phyloP scores from a whole-genome alignment of 1,140 invertebrate species.

The Dolichoris vasculosae region DNA sequence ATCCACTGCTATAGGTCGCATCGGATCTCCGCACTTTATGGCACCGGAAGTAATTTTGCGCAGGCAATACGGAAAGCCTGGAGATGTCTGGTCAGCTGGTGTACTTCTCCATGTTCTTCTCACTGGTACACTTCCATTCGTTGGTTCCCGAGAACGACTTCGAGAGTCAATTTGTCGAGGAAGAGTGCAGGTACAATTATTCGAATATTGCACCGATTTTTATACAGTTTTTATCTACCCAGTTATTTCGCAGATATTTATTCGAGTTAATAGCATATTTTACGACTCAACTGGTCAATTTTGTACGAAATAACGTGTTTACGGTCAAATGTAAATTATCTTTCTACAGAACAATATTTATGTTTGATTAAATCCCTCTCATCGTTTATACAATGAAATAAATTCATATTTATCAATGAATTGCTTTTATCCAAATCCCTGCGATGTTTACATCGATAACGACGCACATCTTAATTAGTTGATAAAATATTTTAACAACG shows the following conservation, averaged over 20 bases:
- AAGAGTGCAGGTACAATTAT: conserved; percentile 81
- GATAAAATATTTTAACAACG: too few species aligned
- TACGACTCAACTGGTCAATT: too few species aligned
- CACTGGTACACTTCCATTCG: conserved; percentile 94
- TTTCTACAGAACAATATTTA: too few species aligned
- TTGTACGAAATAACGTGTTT: too few species aligned
- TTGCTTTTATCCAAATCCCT: too few species aligned
- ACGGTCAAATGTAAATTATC: too few species aligned
- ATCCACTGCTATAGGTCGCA: conserved; percentile 80
- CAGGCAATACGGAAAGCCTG: conserved; percentile 95
- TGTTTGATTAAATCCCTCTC: too few species aligned
- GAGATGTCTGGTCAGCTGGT: conserved; percentile 97
- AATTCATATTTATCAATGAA: too few species aligned
- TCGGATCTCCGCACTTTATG: conserved; percentile 98
- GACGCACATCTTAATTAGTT: too few species aligned
- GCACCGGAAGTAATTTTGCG: conserved; percentile 95
- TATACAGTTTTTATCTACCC: neutral
- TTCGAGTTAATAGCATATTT: neutral
- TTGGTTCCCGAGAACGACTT: conserved; percentile 92
- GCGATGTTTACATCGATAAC: too few species aligned
- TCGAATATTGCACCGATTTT: neutral
- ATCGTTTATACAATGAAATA: too few species aligned
- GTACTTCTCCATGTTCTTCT: conserved; percentile 95
- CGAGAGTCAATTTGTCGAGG: conserved; percentile 92
- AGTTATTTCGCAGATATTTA: neutral